Conservation (phyloP, 2,113 vertebrate species). For the Vicugna pacos region DNA sequence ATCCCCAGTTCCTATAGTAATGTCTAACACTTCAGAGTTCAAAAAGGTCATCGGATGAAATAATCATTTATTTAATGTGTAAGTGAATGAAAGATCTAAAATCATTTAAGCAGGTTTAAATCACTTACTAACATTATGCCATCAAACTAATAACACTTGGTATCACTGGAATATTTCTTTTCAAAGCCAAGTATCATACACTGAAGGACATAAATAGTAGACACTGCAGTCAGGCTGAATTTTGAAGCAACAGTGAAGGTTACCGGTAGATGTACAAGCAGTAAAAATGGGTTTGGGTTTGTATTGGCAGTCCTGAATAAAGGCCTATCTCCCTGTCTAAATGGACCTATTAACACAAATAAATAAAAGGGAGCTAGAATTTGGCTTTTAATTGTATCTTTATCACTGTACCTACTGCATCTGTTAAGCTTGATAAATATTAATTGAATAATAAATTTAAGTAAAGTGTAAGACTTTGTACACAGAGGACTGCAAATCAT, state of each 20-base stretch:
- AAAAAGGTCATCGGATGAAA: not conserved
- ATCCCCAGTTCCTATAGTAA: not conserved
- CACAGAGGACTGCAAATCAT: not conserved
- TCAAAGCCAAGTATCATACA: not conserved
- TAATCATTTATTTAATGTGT: not conserved
- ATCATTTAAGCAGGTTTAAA: slow-evolving; percentile 18
- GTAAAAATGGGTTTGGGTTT: not conserved
- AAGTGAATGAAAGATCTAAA: not conserved
- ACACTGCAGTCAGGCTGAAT: not conserved
- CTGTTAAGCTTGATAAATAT: slow-evolving; percentile 29
- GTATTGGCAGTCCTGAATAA: not conserved
- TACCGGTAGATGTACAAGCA: not conserved
- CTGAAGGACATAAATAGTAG: not conserved
- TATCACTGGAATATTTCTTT: not conserved
- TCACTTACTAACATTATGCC: not conserved
- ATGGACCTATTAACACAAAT: not conserved
- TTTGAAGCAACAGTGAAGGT: not conserved
- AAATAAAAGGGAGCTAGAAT: not conserved
- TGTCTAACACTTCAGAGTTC: not conserved
- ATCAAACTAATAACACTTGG: not conserved
- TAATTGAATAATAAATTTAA: slow-evolving; percentile 13
- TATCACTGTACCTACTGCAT: not conserved
- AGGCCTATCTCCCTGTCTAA: not conserved
- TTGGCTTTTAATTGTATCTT: slow-evolving; percentile 36
- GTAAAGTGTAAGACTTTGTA: not conserved